phyloP scores from a whole-genome alignment of 2,797 vertebrate genomes.

The Sebastes aleutianus region DNA sequence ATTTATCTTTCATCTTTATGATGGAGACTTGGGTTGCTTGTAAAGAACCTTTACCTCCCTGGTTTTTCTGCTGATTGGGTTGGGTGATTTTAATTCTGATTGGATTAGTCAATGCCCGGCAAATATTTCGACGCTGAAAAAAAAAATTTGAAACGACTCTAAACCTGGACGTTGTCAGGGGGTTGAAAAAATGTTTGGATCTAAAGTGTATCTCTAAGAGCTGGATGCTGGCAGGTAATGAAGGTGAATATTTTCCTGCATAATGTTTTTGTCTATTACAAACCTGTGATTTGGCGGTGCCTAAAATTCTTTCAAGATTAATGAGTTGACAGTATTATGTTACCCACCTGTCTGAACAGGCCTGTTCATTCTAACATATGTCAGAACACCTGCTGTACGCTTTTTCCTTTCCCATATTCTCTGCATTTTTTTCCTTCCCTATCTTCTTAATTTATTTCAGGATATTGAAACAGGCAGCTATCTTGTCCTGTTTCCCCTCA shows the following conservation, averaged over 20 bases:
- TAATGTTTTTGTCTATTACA: background rate
- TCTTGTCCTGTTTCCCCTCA: background rate
- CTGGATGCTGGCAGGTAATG: background rate
- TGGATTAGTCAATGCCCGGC: background rate
- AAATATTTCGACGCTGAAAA: too few relatives aligned
- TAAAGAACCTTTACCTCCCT: background rate
- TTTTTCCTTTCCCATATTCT: background rate
- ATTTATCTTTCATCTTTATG: conserved; percentile 3
- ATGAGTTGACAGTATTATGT: background rate
- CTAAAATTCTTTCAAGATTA: background rate
- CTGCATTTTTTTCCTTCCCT: background rate
- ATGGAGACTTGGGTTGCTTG: background rate
- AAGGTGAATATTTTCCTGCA: background rate
- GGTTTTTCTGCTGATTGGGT: background rate
- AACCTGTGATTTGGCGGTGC: background rate
- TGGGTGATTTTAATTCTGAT: background rate
- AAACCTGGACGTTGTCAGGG: fast-evolving
- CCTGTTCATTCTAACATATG: background rate
- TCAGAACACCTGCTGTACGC: background rate
- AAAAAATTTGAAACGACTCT: too few relatives aligned
- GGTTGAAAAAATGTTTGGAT: background rate
- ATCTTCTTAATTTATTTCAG: background rate
- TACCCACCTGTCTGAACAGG: background rate
- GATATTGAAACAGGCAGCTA: background rate
- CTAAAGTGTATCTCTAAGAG: background rate